These are phyloP conservation scores for Scomber scombrus DNA, from an alignment of 2,113 vertebrate species.

Conservation along the genomic window DNA sequence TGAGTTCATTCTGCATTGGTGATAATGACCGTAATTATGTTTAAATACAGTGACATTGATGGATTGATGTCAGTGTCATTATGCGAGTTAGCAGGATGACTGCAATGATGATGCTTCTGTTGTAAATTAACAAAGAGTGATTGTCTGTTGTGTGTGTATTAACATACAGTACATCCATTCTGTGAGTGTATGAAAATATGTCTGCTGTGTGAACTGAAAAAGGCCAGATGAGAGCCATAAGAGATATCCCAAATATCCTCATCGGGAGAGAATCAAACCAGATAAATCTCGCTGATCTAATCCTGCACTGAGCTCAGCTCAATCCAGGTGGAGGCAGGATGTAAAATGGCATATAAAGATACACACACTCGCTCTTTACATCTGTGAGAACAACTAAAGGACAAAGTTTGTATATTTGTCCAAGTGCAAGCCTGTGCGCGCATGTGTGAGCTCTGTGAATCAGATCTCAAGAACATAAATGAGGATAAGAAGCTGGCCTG, in stretches of 20 bases:
- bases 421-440: neutral
- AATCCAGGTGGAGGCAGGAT: slow-evolving; percentile 15
- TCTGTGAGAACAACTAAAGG: neutral
- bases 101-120: slow-evolving; percentile 7
- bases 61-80: neutral
- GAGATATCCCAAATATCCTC: slow-evolving; percentile 16
- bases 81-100: neutral
- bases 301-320: slow-evolving; percentile 18
- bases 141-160: neutral
- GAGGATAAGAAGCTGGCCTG: neutral
- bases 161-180: too few species aligned
- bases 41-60: too few species aligned
- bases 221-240: neutral
- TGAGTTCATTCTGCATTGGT: neutral
- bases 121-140: slow-evolving; percentile 31
- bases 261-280: slow-evolving; percentile 14
- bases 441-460: slow-evolving; percentile 15
- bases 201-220: neutral
- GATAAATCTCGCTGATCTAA: slow-evolving; percentile 30
- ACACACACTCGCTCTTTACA: neutral
- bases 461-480: slow-evolving; percentile 7
- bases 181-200: neutral
- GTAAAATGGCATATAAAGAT: slow-evolving; percentile 6
- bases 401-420: neutral
- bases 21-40: neutral